A percentile compares a stretch with the other conserved stretches of the same genome.
These are phyloP conservation scores for Pseudomyrmex flavicornis DNA, from an alignment of 1,140 invertebrate species.

Conservation along the genomic window DNA sequence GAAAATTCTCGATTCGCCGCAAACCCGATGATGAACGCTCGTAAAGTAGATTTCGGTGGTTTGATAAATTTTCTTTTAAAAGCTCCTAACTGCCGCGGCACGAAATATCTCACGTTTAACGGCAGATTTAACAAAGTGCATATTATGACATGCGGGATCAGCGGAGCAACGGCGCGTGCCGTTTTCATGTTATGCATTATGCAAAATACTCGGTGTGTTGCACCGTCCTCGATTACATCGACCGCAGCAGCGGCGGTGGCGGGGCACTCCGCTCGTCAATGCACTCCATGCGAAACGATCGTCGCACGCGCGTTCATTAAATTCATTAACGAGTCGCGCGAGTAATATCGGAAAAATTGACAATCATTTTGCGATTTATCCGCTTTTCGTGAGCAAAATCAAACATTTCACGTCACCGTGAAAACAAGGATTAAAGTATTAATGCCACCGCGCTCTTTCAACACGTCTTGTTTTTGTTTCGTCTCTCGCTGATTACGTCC, in stretches of 20 bases:
- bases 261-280: not conserved
- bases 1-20: not conserved
- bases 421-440: not conserved
- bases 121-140: slow-evolving; percentile 46
- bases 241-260: not conserved
- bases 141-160: slow-evolving; percentile 43
- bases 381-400: not conserved
- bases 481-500: not conserved
- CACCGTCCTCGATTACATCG: slow-evolving; percentile 37
- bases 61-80: slow-evolving; percentile 20
- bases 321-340: slow-evolving; percentile 44
- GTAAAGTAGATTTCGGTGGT: not conserved
- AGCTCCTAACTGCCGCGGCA: not conserved
- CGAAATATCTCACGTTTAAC: slow-evolving; percentile 45
- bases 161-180: slow-evolving; percentile 22
- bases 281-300: slow-evolving; percentile 2
- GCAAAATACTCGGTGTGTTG: slow-evolving; percentile 43
- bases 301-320: slow-evolving; percentile 17
- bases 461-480: not conserved
- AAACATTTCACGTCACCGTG: slow-evolving; percentile 18
- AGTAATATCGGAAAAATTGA: slow-evolving; percentile 53
- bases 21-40: not conserved
- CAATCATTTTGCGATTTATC: slow-evolving; percentile 35
- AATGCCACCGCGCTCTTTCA: not conserved
- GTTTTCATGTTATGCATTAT: slow-evolving; percentile 59